phyloP scores from a whole-genome alignment of 2,113 vertebrate genomes.

The Antigone vipio region DNA sequence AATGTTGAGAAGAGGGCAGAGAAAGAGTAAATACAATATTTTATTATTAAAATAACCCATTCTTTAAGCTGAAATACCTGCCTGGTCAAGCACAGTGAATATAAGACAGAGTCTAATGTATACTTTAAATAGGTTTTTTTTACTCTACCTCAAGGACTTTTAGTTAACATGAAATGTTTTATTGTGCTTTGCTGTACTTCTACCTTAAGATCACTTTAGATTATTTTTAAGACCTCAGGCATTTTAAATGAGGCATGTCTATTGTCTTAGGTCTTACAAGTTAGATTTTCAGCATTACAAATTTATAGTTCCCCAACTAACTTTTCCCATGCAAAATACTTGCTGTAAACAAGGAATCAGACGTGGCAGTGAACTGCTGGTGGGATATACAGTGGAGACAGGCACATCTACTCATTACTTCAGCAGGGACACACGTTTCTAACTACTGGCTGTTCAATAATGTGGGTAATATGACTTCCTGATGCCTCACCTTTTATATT shows the following conservation, averaged over 20 bases:
- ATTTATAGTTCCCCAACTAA: not conserved
- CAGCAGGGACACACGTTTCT: not conserved
- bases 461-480: not conserved
- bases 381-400: not conserved
- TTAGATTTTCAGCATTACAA: not conserved
- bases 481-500: not conserved
- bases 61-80: not conserved
- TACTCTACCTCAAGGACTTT: not conserved
- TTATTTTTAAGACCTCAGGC: not conserved
- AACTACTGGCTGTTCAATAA: not conserved
- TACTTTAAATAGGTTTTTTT: slow-evolving; percentile 7
- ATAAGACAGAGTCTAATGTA: not conserved
- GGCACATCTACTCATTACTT: not conserved
- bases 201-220: not conserved
- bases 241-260: not conserved
- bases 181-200: not conserved
- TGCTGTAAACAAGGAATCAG: not conserved
- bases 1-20: not conserved
- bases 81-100: not conserved
- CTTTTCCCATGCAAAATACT: not conserved
- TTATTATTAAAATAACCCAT: not conserved
- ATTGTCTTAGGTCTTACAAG: not conserved
- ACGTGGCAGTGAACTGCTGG: not conserved
- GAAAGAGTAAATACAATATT: not conserved
- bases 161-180: not conserved